These are phyloP conservation scores for Philereme vetulata DNA, from an alignment of 2,888 invertebrate genomes.

Conservation along the genomic window DNA sequence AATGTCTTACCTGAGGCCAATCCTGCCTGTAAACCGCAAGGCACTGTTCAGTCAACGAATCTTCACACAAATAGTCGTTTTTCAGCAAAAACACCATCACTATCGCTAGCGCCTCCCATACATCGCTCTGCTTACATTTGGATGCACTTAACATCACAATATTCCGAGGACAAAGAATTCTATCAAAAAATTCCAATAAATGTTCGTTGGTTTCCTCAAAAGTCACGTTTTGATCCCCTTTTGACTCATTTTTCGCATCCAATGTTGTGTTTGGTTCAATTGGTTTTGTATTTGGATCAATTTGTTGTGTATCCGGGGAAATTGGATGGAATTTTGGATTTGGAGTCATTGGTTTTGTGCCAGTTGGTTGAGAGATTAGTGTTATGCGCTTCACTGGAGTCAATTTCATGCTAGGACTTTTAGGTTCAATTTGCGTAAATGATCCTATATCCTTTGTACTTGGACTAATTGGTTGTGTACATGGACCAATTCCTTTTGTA, in stretches of 20 bases:
- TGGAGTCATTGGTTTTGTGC: slow-evolving; percentile 10
- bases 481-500: slow-evolving; percentile 11
- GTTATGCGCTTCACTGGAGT: slow-evolving; percentile 18
- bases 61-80: slow-evolving; percentile 82
- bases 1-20: slow-evolving; percentile 82
- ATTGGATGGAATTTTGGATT: slow-evolving; percentile 12
- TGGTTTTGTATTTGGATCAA: slow-evolving; percentile 13
- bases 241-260: slow-evolving; percentile 11
- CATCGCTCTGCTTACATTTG: slow-evolving; percentile 43
- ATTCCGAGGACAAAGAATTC: slow-evolving; percentile 70
- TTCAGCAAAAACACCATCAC: slow-evolving; percentile 79
- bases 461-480: slow-evolving; percentile 8
- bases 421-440: neutral
- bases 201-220: slow-evolving; percentile 36
- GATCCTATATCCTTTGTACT: slow-evolving; percentile 10
- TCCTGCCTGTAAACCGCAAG: slow-evolving; percentile 87
- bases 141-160: slow-evolving; percentile 60
- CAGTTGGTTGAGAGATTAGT: slow-evolving; percentile 1
- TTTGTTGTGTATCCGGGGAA: neutral
- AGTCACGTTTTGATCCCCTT: slow-evolving; percentile 11
- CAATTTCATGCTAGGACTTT: slow-evolving; percentile 7
- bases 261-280: slow-evolving; percentile 4
- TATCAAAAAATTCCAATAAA: slow-evolving; percentile 62
- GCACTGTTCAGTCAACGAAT: slow-evolving; percentile 86
- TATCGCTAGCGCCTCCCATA: slow-evolving; percentile 71